These are phyloP conservation scores for Acrobasis consociella DNA, from an alignment of 2,888 invertebrate genomes.

Conservation along the genomic window DNA sequence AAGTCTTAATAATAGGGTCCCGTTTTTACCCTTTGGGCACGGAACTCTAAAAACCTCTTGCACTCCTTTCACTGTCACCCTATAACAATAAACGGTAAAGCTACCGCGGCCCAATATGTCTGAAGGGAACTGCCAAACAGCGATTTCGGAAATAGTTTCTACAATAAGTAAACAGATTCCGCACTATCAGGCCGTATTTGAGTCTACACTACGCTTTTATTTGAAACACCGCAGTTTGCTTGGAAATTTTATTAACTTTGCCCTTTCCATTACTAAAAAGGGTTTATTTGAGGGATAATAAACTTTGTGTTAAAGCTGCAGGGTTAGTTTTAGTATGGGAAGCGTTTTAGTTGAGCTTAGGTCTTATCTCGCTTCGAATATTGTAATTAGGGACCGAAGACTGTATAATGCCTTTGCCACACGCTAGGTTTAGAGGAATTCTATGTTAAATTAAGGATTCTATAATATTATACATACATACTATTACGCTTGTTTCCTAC, in stretches of 20 bases:
- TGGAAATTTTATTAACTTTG: slow-evolving; percentile 20
- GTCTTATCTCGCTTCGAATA: not conserved
- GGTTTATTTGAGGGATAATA: slow-evolving; percentile 1
- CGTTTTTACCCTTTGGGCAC: too few relatives aligned
- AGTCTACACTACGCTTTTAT: slow-evolving; percentile 6
- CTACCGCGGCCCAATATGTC: not conserved
- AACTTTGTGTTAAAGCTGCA: slow-evolving; percentile 1
- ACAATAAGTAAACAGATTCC: slow-evolving; percentile 5
- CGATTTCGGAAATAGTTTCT: not conserved
- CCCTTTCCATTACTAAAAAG: slow-evolving; percentile 4
- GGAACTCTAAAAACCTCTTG: not conserved
- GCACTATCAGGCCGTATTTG: slow-evolving; percentile 7
- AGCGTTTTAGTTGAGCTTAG: not conserved
- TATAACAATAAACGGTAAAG: not conserved
- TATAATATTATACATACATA: too few relatives aligned
- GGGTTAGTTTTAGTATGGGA: not conserved
- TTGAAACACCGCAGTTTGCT: slow-evolving; percentile 9
- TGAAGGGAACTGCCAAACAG: not conserved
- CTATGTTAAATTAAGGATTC: not conserved
- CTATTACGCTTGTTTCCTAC: too few relatives aligned
- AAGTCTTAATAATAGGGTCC: too few relatives aligned
- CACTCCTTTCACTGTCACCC: not conserved
- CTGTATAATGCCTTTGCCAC: not conserved
- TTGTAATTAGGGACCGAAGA: slow-evolving; percentile 14
- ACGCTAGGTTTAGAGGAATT: not conserved